Base-by-base conservation (phyloP, 2,113 vertebrate species). In the Grantiella picta region DNA sequence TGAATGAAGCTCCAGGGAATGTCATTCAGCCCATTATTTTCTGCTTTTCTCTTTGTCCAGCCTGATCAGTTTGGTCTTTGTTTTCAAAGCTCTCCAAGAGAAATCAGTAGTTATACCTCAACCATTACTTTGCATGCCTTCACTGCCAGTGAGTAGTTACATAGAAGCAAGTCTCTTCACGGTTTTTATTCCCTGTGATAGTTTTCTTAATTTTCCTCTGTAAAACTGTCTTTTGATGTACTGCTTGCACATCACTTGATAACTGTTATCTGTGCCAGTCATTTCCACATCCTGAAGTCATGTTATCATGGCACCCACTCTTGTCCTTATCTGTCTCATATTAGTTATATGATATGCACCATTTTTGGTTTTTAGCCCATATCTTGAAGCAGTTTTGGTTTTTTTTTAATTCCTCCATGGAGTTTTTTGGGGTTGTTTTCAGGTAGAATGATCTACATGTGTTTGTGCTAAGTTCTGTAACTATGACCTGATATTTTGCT, bases 1-100 rank as follows among this genome's bases (percentile, higher is more conserved):
- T 65, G 45, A 89, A 83, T n/a, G 21, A 54, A 83, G 13, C 23
- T 61, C 70, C 33, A 78, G 64, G 13, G 18, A 20, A 66, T 63
- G 23, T 70, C 86, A 89, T 57, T 24, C 36, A 70, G 31, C 11
- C 28, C 33, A 36, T 61, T 95, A 65, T 89, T 92, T 93, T 57
- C 42, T 49, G 6, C 35, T 68, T 73, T 92, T 12, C 11, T 60
- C 31, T 82, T 68, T 73, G 49, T 80, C n/a, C 38, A 33, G 10
- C 28, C 38, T 8, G 27, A 76, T 10, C 7, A 69, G 13, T 45
- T 82, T 65, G 9, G 7, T 53, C 59, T 70, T 89, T 36, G 8
- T 15, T 86, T 90, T 92, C 59, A 65, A 45, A 86, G 5, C 2
- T 83, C 72, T 83, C 70, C 20, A 36, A 35, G 10, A 36, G 20